These are phyloP conservation scores for Gerris lacustris DNA, from an alignment of 2,888 invertebrate species.

Conservation along the genomic window DNA sequence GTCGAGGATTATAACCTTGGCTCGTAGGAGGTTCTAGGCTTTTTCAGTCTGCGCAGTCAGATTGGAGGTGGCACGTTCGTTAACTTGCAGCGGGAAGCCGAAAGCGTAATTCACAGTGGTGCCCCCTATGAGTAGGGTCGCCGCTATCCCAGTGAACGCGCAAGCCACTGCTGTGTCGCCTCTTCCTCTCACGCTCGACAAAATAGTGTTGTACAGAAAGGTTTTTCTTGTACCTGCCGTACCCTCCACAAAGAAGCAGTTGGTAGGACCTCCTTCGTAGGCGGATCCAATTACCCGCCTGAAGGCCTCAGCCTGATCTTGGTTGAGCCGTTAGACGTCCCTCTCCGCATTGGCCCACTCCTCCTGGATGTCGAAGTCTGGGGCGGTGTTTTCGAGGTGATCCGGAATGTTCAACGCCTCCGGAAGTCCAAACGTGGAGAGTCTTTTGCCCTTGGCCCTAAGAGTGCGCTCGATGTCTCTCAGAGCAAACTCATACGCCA, in stretches of 20 bases:
- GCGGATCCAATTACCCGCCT: too few relatives aligned
- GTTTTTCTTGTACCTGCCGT: not conserved
- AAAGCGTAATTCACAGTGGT: not conserved
- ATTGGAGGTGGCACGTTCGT: not conserved
- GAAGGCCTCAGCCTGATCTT: too few relatives aligned
- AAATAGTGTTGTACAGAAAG: not conserved
- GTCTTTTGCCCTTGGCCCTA: too few relatives aligned
- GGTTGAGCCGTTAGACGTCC: too few relatives aligned
- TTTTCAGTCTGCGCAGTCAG: not conserved
- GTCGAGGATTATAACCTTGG: not conserved
- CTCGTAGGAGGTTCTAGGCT: not conserved
- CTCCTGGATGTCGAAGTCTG: too few relatives aligned
- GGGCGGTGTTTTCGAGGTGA: too few relatives aligned
- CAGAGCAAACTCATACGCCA: too few relatives aligned
- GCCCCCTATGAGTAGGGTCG: not conserved
- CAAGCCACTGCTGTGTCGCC: not conserved
- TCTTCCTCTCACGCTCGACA: not conserved
- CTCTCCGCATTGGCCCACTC: too few relatives aligned
- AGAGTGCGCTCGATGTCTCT: too few relatives aligned
- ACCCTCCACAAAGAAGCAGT: not conserved
- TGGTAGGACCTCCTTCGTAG: too few relatives aligned
- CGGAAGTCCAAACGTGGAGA: too few relatives aligned
- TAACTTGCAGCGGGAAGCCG: not conserved
- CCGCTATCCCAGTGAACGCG: not conserved
- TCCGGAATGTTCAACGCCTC: too few relatives aligned